Percentiles rank a stretch among this genome's conserved stretches.
Conservation (phyloP, 2,888 invertebrate genomes). For the Chymomyza caudatula region DNA sequence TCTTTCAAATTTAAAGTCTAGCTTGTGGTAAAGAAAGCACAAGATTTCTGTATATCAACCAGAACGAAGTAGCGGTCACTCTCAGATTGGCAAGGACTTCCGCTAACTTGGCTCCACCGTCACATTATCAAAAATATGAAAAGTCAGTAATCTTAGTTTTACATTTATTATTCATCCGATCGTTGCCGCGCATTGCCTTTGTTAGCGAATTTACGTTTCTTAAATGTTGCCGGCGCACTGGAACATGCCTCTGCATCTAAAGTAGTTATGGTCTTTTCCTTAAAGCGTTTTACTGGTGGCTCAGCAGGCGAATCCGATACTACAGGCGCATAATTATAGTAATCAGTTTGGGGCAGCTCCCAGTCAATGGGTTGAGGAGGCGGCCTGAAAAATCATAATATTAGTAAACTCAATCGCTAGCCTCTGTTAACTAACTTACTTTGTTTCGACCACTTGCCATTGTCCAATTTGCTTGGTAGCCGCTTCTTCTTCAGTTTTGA, state of each 20-base stretch:
- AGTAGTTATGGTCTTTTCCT: slow-evolving; percentile 73
- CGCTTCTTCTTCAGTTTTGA: slow-evolving; percentile 79
- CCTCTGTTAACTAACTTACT: slow-evolving; percentile 78
- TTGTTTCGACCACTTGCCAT: slow-evolving; percentile 84
- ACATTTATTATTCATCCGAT: slow-evolving; percentile 62
- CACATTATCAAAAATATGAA: too few relatives aligned
- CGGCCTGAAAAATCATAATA: slow-evolving; percentile 42
- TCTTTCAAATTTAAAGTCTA: too few relatives aligned
- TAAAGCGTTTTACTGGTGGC: slow-evolving; percentile 76
- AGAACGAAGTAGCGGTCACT: too few relatives aligned
- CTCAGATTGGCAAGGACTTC: too few relatives aligned
- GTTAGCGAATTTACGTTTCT: slow-evolving; percentile 76
- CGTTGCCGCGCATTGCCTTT: slow-evolving; percentile 75
- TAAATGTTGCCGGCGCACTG: slow-evolving; percentile 67
- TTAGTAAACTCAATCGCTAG: neutral
- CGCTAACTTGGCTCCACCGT: too few relatives aligned
- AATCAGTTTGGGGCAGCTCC: slow-evolving; percentile 83
- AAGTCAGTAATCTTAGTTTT: neutral
- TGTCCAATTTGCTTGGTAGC: slow-evolving; percentile 84
- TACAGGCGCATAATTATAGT: slow-evolving; percentile 59
- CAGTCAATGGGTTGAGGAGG: slow-evolving; percentile 81
- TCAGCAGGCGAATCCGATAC: slow-evolving; percentile 58
- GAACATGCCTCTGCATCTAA: slow-evolving; percentile 52
- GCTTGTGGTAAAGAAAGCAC: too few relatives aligned
- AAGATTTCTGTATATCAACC: too few relatives aligned